Conservation (phyloP, 2,888 invertebrate genomes). For the Ditylenchus weischeri region DNA sequence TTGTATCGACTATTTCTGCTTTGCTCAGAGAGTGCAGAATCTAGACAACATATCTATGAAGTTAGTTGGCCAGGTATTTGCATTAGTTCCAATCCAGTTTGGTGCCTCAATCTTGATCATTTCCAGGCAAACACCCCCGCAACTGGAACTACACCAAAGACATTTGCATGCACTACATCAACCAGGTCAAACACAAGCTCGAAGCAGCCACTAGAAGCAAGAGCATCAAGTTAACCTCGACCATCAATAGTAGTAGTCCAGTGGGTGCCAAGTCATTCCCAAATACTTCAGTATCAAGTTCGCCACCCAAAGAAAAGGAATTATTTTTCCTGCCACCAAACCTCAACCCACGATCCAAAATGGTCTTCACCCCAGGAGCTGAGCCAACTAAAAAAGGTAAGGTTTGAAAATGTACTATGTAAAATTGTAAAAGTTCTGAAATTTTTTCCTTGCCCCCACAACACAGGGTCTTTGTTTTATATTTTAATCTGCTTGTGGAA, state of each 20-base stretch:
- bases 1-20: not conserved
- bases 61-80: constrained; percentile 1
- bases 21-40: not conserved
- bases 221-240: not conserved
- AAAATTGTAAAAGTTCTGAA: too few species aligned
- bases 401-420: not conserved
- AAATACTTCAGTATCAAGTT: not conserved
- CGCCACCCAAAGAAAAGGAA: constrained; percentile 2
- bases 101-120: not conserved
- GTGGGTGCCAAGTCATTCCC: not conserved
- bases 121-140: constrained; percentile 3
- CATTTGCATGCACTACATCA: constrained; percentile 6
- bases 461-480: too few species aligned
- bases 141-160: not conserved
- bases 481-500: too few species aligned
- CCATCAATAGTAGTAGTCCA: not conserved
- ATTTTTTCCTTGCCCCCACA: too few species aligned
- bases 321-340: constrained; percentile 25
- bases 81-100: not conserved
- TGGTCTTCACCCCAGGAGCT: not conserved
- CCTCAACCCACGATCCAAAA: constrained; percentile 16
- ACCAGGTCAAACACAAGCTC: constrained; percentile 12
- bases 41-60: not conserved
- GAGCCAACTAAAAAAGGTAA: not conserved
- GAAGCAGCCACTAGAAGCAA: constrained; percentile 1